Evolutionary conservation across 1,140 invertebrate genomes (phyloP), one percentile per base, ranked within the genome.

Genomic region (Drosophila baimaii): DNA sequence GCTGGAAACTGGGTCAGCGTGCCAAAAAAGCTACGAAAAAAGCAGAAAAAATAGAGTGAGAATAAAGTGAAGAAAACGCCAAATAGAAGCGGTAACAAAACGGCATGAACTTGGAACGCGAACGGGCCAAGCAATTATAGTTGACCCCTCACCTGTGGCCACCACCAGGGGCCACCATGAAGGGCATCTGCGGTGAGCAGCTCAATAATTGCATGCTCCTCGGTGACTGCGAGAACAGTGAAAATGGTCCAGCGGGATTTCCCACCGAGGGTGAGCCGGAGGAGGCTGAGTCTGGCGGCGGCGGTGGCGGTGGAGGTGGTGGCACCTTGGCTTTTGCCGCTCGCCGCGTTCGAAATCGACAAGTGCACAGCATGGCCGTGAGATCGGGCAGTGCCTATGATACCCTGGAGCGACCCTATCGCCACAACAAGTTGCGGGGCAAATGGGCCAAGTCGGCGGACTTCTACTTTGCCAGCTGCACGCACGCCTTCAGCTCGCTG

Each of bases 401-500:
- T 44, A 91, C 82, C 31, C 51, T 90, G 72, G 82, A 91, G 29
- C 73, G 80, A 47, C 90, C 90, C 41, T 91, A 91, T 75, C 79
- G 83, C 21, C 77, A 82, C 27, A 90, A 91, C 25, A 89, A 86
- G 19, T 41, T 70, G n/a, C 88, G 90, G 13, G 90, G 90, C 19
- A 74, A 79, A 0, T 91, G 90, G 90, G 73, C 88, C 23, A 84
- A 90, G 25, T 77, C 91, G 21, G 89, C 49, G 23, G 90, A 91
- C 54, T 91, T 91, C 13, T 91, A 91, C 52, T 91, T 91, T 27
- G 88, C 90, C 73, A 85, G 82, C 61, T 84, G 84, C 23, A 90
- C 77, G 8, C 79, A 85, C 51, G 84, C 88, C 44, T 91, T 91
- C 44, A 85, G 72, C 37, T 81, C 85, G 8, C 65, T 90, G 64